Evolutionary conservation across 2,888 invertebrate genomes (phyloP).

Genomic region (Halictus ligatus): DNA sequence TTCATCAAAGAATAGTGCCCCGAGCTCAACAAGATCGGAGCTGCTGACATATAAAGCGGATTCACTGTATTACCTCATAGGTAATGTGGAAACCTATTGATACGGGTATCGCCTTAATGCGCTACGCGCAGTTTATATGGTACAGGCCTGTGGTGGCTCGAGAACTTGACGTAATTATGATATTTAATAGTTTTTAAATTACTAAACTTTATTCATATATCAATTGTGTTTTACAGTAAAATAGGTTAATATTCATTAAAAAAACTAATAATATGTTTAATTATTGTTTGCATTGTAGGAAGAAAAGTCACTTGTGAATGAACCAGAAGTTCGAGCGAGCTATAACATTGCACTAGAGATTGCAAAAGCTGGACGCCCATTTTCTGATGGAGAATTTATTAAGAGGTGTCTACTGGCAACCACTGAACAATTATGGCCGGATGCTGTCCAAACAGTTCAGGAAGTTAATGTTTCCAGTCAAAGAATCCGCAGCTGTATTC

Average conservation of each 20-base stretch:
- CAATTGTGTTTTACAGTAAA: not conserved
- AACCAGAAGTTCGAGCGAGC: slow-evolving; percentile 9
- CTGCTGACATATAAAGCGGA: no score
- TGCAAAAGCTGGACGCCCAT: slow-evolving; percentile 1
- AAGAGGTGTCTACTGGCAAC: slow-evolving; percentile 6
- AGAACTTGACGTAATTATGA: not conserved
- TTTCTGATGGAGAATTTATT: not conserved
- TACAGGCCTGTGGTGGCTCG: no score
- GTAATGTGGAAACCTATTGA: no score
- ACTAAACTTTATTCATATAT: not conserved
- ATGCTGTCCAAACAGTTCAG: not conserved
- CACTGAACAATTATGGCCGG: slow-evolving; percentile 8
- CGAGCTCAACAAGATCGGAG: no score
- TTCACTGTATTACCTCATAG: no score
- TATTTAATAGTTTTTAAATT: not conserved
- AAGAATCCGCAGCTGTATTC: not conserved
- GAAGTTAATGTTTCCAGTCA: slow-evolving; percentile 4
- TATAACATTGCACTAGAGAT: slow-evolving; percentile 17
- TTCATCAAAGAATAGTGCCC: no score
- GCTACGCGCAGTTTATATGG: no score
- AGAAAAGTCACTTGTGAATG: not conserved
- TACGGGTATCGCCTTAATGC: no score
- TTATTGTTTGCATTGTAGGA: not conserved
- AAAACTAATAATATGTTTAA: not conserved
- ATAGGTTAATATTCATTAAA: not conserved